Conservation (phyloP, 2,888 invertebrate species). For the Muschampia plurimacula region DNA sequence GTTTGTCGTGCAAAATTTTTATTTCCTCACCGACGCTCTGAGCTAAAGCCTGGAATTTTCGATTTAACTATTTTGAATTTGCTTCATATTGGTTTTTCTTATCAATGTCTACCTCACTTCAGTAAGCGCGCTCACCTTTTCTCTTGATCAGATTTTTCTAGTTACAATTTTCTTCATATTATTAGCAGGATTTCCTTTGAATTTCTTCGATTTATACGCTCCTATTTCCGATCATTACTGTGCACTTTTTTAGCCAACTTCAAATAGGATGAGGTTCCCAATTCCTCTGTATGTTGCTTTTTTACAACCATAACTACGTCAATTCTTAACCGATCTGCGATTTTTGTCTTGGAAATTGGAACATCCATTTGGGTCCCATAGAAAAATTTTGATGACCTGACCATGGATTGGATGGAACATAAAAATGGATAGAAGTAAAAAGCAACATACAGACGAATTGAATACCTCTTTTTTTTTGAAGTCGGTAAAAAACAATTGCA, state of each 20-base stretch:
- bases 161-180: constrained; percentile 36
- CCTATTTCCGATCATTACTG: constrained; percentile 20
- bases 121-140: constrained; percentile 35
- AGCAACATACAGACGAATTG: no score
- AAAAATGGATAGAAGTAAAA: no score
- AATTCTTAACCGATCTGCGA: no score
- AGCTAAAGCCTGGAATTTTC: constrained; percentile 43
- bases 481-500: no score
- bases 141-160: constrained; percentile 37
- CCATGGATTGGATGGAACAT: no score
- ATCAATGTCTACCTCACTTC: constrained; percentile 33
- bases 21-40: constrained; percentile 56
- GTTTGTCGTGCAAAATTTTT: constrained; percentile 77
- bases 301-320: no score
- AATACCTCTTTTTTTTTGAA: no score
- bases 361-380: no score
- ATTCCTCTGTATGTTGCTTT: no score
- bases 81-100: constrained; percentile 45
- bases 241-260: neutral
- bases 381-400: no score
- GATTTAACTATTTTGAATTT: constrained; percentile 48
- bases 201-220: constrained; percentile 20
- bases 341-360: no score
- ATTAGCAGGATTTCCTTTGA: constrained; percentile 29
- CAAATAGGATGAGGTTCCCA: no score